A percentile compares a stretch with the other conserved stretches of the same genome.
These are phyloP conservation scores for Pipa parva DNA, from an alignment of 2,113 vertebrate genomes.

Conservation along the genomic window DNA sequence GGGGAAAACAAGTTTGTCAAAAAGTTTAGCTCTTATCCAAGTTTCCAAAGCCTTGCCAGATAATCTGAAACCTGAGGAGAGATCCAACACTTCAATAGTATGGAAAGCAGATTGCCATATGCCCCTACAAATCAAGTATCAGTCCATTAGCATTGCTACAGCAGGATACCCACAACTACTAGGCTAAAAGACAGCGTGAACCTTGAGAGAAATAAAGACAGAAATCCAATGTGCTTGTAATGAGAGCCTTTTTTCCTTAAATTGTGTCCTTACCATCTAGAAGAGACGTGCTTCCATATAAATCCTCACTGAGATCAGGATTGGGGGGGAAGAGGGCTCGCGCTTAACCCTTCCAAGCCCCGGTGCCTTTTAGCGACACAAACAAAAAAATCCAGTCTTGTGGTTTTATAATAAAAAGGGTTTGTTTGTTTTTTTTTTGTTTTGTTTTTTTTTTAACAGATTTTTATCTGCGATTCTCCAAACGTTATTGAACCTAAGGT, in stretches of 20 bases:
- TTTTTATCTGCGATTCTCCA: too few relatives aligned
- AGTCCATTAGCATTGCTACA: constrained; percentile 45
- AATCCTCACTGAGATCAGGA: constrained; percentile 51
- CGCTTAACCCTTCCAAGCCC: constrained; percentile 43
- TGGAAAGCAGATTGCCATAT: constrained; percentile 39
- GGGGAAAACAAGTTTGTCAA: constrained; percentile 21
- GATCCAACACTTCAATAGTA: constrained; percentile 15
- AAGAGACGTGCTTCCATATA: constrained; percentile 31
- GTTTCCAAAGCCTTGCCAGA: constrained; percentile 28
- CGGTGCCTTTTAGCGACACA: too few relatives aligned
- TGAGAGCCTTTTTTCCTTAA: constrained; percentile 8
- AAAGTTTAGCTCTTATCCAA: constrained; percentile 9
- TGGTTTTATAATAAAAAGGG: too few relatives aligned
- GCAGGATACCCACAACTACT: constrained; percentile 35
- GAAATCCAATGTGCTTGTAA: constrained; percentile 28
- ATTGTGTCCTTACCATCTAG: constrained; percentile 34
- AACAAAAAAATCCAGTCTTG: too few relatives aligned
- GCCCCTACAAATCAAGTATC: constrained; percentile 29
- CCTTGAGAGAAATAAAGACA: constrained; percentile 40
- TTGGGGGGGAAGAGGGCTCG: constrained; percentile 49
- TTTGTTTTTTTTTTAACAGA: too few relatives aligned
- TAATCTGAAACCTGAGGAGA: constrained; percentile 38
- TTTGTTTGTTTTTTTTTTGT: too few relatives aligned
- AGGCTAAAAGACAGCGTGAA: constrained; percentile 44
- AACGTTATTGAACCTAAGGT: too few relatives aligned